phyloP scores from a whole-genome alignment of 2,113 vertebrate species.

The Mellivora capensis region DNA sequence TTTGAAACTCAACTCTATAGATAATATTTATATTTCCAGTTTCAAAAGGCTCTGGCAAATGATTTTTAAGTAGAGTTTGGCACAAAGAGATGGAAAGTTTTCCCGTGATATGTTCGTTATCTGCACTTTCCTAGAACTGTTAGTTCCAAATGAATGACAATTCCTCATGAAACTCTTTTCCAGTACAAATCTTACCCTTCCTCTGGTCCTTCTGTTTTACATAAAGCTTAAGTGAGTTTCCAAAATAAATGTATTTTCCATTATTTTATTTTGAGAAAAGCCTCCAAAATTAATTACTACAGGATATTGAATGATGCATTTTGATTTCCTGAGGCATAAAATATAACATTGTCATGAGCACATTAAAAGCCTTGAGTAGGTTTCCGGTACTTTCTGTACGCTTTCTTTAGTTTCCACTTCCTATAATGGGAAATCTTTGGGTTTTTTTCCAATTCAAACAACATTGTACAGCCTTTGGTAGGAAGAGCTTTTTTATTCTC shows the following conservation, averaged over 20 bases:
- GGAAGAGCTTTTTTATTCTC: not conserved
- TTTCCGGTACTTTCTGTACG: not conserved
- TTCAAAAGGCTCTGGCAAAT: not conserved
- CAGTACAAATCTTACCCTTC: not conserved
- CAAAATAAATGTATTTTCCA: slow-evolving; percentile 11
- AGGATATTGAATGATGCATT: not conserved
- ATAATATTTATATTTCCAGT: not conserved
- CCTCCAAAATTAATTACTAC: not conserved
- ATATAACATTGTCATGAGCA: not conserved
- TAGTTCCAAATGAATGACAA: not conserved
- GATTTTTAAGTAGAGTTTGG: slow-evolving; percentile 23
- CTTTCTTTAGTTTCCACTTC: not conserved
- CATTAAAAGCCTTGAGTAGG: not conserved
- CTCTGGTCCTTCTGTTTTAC: not conserved
- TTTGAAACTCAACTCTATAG: not conserved
- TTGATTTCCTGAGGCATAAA: slow-evolving; percentile 22
- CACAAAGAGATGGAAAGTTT: slow-evolving; percentile 33
- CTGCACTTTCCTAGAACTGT: not conserved
- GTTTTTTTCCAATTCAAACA: not conserved
- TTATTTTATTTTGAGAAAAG: slow-evolving; percentile 27
- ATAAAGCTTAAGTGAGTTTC: not conserved
- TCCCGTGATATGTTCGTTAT: not conserved
- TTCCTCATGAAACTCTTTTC: not conserved
- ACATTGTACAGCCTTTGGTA: not conserved
- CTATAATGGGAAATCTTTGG: not conserved